A percentile compares a stretch with the other conserved stretches of the same genome.
phyloP scores from a whole-genome alignment of 2,888 invertebrate genomes.

The Troglohyphantes excavatus region DNA sequence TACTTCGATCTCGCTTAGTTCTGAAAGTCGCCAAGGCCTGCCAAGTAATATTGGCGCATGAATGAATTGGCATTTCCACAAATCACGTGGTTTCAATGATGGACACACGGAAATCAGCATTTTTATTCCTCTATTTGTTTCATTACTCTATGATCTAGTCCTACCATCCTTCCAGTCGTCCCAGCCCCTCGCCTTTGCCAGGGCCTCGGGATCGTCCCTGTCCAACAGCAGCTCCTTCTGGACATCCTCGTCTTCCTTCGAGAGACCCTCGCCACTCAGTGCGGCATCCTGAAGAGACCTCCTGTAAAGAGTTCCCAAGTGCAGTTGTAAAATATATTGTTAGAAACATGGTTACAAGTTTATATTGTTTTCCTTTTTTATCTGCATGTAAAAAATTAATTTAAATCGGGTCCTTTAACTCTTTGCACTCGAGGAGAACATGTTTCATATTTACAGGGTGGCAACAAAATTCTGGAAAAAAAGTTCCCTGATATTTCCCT shows the following conservation, averaged over 20 bases:
- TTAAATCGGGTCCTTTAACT: too few species aligned
- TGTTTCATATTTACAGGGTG: too few species aligned
- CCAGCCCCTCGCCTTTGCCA: slow-evolving; percentile 87
- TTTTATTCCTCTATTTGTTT: background rate
- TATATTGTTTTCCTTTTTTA: too few species aligned
- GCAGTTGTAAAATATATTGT: too few species aligned
- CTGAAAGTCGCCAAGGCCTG: background rate
- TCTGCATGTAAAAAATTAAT: too few species aligned
- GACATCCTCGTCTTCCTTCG: slow-evolving; percentile 85
- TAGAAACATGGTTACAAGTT: too few species aligned
- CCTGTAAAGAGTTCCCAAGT: too few species aligned
- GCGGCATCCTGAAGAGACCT: slow-evolving; percentile 80
- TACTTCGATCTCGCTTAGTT: too few species aligned
- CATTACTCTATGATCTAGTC: background rate
- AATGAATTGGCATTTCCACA: background rate
- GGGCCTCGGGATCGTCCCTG: slow-evolving; percentile 88
- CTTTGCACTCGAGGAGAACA: too few species aligned
- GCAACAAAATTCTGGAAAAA: too few species aligned
- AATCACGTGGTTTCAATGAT: background rate
- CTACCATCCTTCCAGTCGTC: slow-evolving; percentile 92
- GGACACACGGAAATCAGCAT: background rate
- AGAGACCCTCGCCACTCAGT: slow-evolving; percentile 77
- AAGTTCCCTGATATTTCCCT: too few species aligned
- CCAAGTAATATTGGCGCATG: background rate
- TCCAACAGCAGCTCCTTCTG: slow-evolving; percentile 87